Conservation (phyloP, 2,797 vertebrate species). For the Molossus alvarezi region DNA sequence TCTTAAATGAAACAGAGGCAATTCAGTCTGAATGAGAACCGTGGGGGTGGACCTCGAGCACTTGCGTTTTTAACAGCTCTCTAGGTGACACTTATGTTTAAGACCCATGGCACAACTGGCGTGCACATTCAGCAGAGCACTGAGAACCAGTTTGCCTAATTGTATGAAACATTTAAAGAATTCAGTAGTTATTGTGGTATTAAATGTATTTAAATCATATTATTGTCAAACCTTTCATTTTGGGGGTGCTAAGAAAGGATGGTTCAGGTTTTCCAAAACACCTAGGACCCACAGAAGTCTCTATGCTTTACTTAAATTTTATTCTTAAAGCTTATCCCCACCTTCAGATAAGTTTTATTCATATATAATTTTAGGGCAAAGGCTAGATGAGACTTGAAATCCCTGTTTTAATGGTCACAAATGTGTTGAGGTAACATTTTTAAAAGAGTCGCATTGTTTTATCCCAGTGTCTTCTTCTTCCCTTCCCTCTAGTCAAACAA, state of each 20-base stretch:
- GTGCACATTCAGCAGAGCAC: neutral
- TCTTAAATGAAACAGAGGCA: slow-evolving; percentile 9
- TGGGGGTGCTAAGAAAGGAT: neutral
- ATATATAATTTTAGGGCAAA: slow-evolving; percentile 29
- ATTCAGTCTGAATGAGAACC: slow-evolving; percentile 2
- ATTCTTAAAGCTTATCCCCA: neutral
- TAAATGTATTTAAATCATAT: slow-evolving; percentile 46
- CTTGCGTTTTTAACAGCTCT: neutral
- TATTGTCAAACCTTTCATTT: neutral
- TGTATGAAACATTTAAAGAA: neutral
- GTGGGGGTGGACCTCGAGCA: neutral
- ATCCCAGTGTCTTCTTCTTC: neutral
- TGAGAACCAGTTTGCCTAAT: slow-evolving; percentile 8
- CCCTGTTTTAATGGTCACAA: slow-evolving; percentile 5
- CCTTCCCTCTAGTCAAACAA: neutral
- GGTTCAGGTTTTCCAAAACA: slow-evolving; percentile 43
- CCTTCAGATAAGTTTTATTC: slow-evolving; percentile 40
- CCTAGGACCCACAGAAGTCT: neutral
- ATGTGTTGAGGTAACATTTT: neutral
- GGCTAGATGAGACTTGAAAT: neutral
- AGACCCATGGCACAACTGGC: neutral
- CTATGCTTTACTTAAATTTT: slow-evolving; percentile 34
- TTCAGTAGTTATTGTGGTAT: neutral
- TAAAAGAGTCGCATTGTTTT: neutral
- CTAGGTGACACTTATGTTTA: neutral